Evolutionary conservation across 2,113 vertebrate species (phyloP), one percentile per base, ranked within the genome.

Genomic region (Pseudorhombus dupliciocellatus): DNA sequence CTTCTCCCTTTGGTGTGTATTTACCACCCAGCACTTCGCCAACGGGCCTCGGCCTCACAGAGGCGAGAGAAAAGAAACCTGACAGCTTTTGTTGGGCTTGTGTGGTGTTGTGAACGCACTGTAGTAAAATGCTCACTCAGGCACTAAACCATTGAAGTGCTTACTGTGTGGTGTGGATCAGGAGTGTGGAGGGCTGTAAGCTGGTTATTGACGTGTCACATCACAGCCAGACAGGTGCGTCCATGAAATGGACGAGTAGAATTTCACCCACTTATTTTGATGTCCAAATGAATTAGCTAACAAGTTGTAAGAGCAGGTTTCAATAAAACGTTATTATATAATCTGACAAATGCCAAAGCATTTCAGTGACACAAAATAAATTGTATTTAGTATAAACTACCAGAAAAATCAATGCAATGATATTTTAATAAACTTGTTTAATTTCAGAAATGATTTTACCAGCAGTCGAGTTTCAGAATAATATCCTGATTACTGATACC

Each of bases 71-170:
- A 52, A 75, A 71, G 24, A 53, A 85, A 7, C 34, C 55, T 34
- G 71, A 74, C 77, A 81, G 50, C 48, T 54, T 18, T 24, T 53
- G 31, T 62, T 22, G 14, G 7, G 62, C 22, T 60, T 56, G 26
- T 62, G 57, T 58, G 64, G 75, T 44, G 72, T 30, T 28, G 42
- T 74, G 53, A 75, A 62, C 64, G 66, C 18, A 20, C 40, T 26
- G 24, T 31, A 51, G 77, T 24, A 10, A 51, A 31, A 58, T 72
- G 78, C 71, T 69, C 81, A 79, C 62, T 63, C 44, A 69, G 53
- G 64, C 75, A 69, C 37, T 73, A 74, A 71, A 78, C 60, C n/a
- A 14, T 62, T 61, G 37, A 80, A 76, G 50, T 79, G 68, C 72
- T 79, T 60, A 50, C 70, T 70, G 57, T 63, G 72, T 58, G 55